These are phyloP conservation scores for Amphiura filiformis DNA, from an alignment of 35 echinoderm and acorn worm species.

Conservation along the genomic window DNA sequence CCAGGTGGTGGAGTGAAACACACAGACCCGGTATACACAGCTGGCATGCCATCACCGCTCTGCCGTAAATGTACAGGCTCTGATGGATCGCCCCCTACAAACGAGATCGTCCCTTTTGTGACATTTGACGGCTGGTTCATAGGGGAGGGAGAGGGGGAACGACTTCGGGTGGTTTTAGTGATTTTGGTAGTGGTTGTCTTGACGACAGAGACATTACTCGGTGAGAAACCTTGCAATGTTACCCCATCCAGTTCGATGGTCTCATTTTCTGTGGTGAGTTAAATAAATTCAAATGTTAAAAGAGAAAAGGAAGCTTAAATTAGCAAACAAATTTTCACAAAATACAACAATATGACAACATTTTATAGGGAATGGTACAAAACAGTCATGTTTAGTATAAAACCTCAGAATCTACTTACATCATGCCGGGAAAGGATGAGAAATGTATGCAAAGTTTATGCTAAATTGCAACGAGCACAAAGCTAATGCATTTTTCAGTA, in stretches of 20 bases:
- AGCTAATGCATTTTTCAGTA: no score
- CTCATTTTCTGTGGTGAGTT: slow-evolving; percentile 41
- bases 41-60: background rate
- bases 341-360: background rate
- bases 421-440: no score
- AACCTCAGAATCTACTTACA: no score
- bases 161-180: slow-evolving; percentile 65
- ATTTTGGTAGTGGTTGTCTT: slow-evolving; percentile 69
- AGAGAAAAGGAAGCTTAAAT: background rate
- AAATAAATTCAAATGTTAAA: slow-evolving; percentile 1
- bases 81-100: slow-evolving; percentile 5
- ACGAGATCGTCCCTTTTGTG: background rate
- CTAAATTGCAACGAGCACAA: no score
- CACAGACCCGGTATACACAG: slow-evolving; percentile 3
- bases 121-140: background rate
- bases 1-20: background rate
- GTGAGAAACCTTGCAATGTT: slow-evolving; percentile 64
- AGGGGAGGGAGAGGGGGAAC: slow-evolving; percentile 52
- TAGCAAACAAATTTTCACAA: background rate
- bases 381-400: background rate
- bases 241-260: slow-evolving; percentile 61
- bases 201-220: slow-evolving; percentile 56
- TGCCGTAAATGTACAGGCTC: background rate
- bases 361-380: background rate
- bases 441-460: no score